phyloP scores from a whole-genome alignment of 2,888 invertebrate species.

The Clanis bilineata region DNA sequence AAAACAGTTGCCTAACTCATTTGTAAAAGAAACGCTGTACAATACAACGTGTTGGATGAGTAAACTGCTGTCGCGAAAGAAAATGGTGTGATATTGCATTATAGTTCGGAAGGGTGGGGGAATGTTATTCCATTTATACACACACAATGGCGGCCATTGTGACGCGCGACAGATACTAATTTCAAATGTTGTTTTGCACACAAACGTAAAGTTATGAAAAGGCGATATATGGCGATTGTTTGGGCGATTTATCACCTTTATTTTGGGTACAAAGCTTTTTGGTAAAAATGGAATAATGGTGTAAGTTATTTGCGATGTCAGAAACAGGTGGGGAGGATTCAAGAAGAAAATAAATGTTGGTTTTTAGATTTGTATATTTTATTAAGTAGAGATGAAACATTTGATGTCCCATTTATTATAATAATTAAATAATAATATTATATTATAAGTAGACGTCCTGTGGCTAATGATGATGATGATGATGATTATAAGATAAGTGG shows the following conservation, averaged over 20 bases:
- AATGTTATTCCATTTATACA: constrained; percentile 53
- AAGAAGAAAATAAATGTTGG: no score
- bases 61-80: constrained; percentile 45
- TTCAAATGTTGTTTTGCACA: constrained; percentile 54
- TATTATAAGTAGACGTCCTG: no score
- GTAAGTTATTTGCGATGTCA: neutral
- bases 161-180: constrained; percentile 65
- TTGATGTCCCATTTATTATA: no score
- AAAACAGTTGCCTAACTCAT: constrained; percentile 37
- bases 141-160: constrained; percentile 59
- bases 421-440: no score
- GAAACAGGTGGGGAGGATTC: no score
- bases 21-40: constrained; percentile 51
- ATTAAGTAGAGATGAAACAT: no score
- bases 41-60: constrained; percentile 48
- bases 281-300: neutral
- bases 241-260: constrained; percentile 15
- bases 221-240: constrained; percentile 30
- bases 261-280: neutral
- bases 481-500: no score
- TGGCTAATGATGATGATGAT: no score
- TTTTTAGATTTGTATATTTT: no score
- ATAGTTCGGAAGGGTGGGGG: constrained; percentile 50
- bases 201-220: constrained; percentile 44
- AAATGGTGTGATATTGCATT: constrained; percentile 53